These are phyloP conservation scores for Rhabdornis inornatus DNA, from an alignment of 2,113 vertebrate species.

Conservation along the genomic window DNA sequence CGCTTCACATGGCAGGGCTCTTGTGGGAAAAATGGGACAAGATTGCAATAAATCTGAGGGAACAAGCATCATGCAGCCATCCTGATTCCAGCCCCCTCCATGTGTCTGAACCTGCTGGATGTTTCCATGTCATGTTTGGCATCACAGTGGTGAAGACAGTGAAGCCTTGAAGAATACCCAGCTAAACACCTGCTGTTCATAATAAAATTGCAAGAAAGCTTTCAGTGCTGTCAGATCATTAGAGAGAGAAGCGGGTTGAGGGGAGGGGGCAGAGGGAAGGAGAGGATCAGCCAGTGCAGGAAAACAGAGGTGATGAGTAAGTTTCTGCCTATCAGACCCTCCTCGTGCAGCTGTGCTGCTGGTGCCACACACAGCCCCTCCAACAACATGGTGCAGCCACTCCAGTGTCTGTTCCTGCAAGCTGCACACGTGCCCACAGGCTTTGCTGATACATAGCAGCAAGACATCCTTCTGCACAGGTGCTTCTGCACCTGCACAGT, in stretches of 20 bases:
- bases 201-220: background rate
- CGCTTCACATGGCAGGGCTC: background rate
- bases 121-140: background rate
- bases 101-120: background rate
- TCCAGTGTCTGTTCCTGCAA: background rate
- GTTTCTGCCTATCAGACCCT: background rate
- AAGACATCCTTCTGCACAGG: background rate
- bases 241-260: background rate
- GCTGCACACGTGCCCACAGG: rapidly evolving
- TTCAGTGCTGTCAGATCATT: background rate
- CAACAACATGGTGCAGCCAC: rapidly evolving
- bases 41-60: background rate
- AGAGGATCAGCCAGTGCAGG: background rate
- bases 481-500: background rate
- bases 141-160: rapidly evolving
- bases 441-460: background rate
- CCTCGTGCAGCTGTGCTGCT: background rate
- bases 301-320: background rate
- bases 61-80: background rate
- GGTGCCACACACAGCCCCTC: background rate
- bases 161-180: background rate
- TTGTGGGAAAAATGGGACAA: background rate
- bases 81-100: background rate
- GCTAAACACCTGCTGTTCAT: background rate
- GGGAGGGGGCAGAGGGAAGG: background rate